Evolutionary conservation across 2,113 vertebrate species (phyloP).

Genomic region (Tupaia tana): DNA sequence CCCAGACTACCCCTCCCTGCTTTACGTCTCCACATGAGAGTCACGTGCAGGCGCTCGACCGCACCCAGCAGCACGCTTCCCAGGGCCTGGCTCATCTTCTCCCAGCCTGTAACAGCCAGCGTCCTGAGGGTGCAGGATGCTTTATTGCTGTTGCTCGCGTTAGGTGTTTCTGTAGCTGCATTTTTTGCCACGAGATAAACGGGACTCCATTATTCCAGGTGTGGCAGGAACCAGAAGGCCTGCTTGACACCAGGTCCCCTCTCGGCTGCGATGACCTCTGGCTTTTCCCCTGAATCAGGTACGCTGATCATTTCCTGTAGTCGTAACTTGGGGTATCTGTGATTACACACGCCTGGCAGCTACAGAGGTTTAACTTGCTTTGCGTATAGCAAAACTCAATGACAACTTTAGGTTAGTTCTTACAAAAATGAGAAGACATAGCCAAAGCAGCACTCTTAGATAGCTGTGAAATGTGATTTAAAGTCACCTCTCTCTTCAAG

Average conservation of each 20-base stretch:
- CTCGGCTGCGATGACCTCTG: neutral
- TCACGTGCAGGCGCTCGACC: neutral
- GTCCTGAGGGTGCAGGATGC: neutral
- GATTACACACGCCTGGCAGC: neutral
- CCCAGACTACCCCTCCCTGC: neutral
- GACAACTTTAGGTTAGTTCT: neutral
- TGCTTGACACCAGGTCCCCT: neutral
- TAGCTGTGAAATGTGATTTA: conserved; percentile 5
- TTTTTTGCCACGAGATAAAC: neutral
- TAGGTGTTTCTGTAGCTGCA: neutral
- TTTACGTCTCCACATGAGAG: neutral
- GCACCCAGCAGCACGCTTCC: neutral
- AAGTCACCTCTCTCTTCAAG: neutral
- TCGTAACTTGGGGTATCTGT: neutral
- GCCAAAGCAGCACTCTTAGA: neutral
- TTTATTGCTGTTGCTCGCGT: neutral
- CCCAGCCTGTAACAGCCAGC: neutral
- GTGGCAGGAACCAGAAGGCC: neutral
- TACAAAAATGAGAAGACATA: conserved; percentile 20
- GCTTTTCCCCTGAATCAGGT: neutral
- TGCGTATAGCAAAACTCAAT: neutral
- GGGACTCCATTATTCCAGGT: neutral
- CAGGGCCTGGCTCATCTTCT: neutral
- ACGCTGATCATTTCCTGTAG: neutral
- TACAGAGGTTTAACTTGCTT: conserved; percentile 7